Evolutionary conservation across 2,113 vertebrate genomes (phyloP).

Genomic region (Vulpes vulpes): DNA sequence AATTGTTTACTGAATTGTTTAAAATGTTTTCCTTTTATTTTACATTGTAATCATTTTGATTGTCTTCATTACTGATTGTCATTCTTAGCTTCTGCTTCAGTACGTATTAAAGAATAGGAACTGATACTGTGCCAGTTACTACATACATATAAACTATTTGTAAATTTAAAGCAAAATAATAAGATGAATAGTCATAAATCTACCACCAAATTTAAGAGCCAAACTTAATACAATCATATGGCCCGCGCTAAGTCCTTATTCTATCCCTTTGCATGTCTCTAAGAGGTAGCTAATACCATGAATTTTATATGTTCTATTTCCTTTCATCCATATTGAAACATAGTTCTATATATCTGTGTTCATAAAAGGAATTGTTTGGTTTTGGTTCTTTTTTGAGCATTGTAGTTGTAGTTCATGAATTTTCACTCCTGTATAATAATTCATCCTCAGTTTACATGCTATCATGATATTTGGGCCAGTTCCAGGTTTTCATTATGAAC

Average conservation of each 20-base stretch:
- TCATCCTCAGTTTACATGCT: not conserved
- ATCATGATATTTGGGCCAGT: not conserved
- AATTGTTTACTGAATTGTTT: constrained; percentile 38
- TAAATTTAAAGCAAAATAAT: not conserved
- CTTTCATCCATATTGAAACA: not conserved
- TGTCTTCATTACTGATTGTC: not conserved
- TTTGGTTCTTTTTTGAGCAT: not conserved
- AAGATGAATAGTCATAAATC: not conserved
- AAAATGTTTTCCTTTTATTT: not conserved
- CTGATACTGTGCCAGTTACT: not conserved
- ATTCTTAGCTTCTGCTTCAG: not conserved
- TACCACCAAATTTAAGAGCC: not conserved
- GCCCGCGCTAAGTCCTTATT: not conserved
- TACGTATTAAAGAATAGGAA: constrained; percentile 26
- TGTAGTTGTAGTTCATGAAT: not conserved
- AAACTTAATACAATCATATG: not conserved
- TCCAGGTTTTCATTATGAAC: not conserved
- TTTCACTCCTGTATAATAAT: not conserved
- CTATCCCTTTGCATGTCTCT: not conserved
- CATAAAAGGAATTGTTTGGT: not conserved
- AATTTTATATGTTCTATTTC: not conserved
- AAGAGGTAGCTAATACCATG: not conserved
- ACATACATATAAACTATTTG: not conserved
- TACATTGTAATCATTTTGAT: constrained; percentile 21
- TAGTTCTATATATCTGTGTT: not conserved